These are phyloP conservation scores for Ennomos fuscantarius DNA, from an alignment of 2,888 invertebrate species.

Conservation along the genomic window DNA sequence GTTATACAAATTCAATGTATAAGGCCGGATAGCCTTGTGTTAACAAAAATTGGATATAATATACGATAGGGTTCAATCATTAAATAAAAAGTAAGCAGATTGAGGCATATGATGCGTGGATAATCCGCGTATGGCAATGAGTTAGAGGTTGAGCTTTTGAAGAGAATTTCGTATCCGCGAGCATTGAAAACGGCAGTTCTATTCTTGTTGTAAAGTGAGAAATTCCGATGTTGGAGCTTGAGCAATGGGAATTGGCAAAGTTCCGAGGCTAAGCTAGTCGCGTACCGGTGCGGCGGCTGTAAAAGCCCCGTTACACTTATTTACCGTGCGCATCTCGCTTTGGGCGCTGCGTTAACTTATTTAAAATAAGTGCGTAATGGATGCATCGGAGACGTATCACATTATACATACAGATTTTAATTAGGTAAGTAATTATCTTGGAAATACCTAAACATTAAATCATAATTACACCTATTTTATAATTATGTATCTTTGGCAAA, in stretches of 20 bases:
- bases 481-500: no score
- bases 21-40: constrained; percentile 48
- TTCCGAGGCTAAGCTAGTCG: constrained; percentile 72
- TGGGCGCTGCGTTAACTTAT: constrained; percentile 69
- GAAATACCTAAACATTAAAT: neutral
- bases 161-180: constrained; percentile 29
- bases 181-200: constrained; percentile 51
- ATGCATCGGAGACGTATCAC: constrained; percentile 19
- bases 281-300: constrained; percentile 74
- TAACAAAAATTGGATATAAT: constrained; percentile 43
- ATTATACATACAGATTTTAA: constrained; percentile 17
- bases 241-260: constrained; percentile 83
- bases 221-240: constrained; percentile 77
- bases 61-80: constrained; percentile 29
- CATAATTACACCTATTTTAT: no score
- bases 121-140: constrained; percentile 49
- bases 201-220: constrained; percentile 76
- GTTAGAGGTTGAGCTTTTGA: constrained; percentile 47
- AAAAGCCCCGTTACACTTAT: constrained; percentile 82
- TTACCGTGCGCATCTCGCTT: constrained; percentile 81
- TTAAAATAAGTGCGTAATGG: constrained; percentile 52
- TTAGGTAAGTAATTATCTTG: constrained; percentile 9
- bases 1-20: constrained; percentile 29
- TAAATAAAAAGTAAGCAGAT: constrained; percentile 31
- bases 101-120: constrained; percentile 28